Evolutionary conservation across 2,113 vertebrate species (phyloP), one percentile per base, ranked within the genome.

Genomic region (Zosterops pallidus): DNA sequence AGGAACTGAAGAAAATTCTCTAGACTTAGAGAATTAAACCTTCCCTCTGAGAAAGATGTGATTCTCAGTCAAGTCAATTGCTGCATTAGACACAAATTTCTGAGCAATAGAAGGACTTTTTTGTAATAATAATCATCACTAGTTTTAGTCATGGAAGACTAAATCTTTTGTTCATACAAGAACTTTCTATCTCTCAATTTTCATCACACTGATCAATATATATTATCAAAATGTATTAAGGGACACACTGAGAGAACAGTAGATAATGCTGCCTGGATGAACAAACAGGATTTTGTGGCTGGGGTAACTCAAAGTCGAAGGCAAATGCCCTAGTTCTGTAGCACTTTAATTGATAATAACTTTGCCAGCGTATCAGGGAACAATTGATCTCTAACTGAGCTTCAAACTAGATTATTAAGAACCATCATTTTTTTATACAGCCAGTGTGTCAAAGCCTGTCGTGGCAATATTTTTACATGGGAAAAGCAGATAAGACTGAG

Each of bases 381-480:
- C 33, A 93, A 42, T 59, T 92, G 44, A 41, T 89, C 65, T 94
- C 83, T 89, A 96, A 52, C n/a, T 52, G 26, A 74, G 72, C 76
- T 94, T 94, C 80, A 94, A 56, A 57, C 50, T 41, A 82, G 80
- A 55, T 70, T 72, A 93, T 56, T 87, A 75, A 52, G 59, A 37
- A 22, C 29, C 9, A 14, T 57, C n/a, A 80, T 47, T 94, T 95
- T 94, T 96, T 95, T 87, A 76, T 44, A 76, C 79, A 77, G 68
- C 88, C 26, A 31, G 12, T 49, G 57, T 80, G 85, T 86, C 4
- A 44, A 68, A 86, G 71, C 78, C 74, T 95, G 52, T 63, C 69
- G 25, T 95, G 75, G 67, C 24, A 33, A 80, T 22, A 24, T 83
- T 91, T 95, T 92, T 81, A 89, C 49, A 28, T 29, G 25, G 69